phyloP scores from a whole-genome alignment of 2,113 vertebrate species.

The Tenebrosternarchus preto region DNA sequence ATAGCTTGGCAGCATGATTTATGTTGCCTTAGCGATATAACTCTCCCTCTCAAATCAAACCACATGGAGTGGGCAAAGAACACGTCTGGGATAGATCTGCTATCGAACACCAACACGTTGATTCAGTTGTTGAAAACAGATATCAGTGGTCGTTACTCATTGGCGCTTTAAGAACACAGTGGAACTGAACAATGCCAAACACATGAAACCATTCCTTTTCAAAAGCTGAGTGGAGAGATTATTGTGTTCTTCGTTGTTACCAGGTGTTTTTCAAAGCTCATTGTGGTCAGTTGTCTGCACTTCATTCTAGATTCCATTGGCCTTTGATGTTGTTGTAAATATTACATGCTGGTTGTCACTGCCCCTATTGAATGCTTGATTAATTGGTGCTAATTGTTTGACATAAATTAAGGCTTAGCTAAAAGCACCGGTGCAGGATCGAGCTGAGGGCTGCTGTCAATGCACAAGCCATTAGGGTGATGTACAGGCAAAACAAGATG shows the following conservation, averaged over 20 bases:
- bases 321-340: neutral
- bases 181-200: too few species aligned
- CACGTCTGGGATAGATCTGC: slow-evolving; percentile 6
- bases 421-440: slow-evolving; percentile 13
- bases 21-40: slow-evolving; percentile 24
- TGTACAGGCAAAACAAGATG: too few species aligned
- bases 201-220: too few species aligned
- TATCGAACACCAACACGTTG: neutral
- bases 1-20: slow-evolving; percentile 15
- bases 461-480: slow-evolving; percentile 50
- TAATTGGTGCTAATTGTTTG: slow-evolving; percentile 41
- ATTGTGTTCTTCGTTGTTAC: too few species aligned
- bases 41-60: slow-evolving; percentile 23
- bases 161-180: too few species aligned
- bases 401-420: slow-evolving; percentile 40
- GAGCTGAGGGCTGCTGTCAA: too few species aligned
- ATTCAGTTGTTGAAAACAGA: too few species aligned
- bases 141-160: too few species aligned
- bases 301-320: too few species aligned
- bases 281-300: too few species aligned
- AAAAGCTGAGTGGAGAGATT: too few species aligned
- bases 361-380: slow-evolving; percentile 26
- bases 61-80: slow-evolving; percentile 1
- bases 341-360: neutral
- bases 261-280: too few species aligned